Evolutionary conservation across 1,140 invertebrate genomes (phyloP).

Genomic region (Leptinotarsa texana): DNA sequence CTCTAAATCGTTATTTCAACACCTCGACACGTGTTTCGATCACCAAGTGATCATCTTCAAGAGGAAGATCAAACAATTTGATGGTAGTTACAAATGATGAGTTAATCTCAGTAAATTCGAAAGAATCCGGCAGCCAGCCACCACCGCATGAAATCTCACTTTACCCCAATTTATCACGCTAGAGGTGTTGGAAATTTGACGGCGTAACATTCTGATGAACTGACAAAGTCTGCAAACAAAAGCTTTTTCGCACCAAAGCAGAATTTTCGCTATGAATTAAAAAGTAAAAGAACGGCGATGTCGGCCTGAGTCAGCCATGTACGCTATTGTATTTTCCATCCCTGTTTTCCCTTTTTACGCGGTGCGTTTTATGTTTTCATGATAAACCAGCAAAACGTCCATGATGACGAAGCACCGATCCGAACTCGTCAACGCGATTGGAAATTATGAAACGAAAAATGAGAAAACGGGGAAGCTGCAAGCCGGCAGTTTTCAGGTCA

Average conservation of each 20-base stretch:
- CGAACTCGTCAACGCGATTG: background rate
- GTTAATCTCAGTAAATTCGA: background rate
- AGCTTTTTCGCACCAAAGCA: background rate
- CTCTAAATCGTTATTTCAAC: no score
- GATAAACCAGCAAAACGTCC: background rate
- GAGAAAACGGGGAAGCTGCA: no score
- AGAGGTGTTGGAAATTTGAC: background rate
- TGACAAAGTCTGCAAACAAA: background rate
- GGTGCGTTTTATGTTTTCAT: constrained; percentile 1
- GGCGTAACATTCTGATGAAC: background rate
- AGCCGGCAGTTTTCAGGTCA: no score
- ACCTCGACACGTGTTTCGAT: no score
- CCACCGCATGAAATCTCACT: background rate
- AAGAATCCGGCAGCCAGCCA: background rate
- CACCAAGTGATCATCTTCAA: no score
- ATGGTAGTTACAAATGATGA: background rate
- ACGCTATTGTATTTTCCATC: background rate
- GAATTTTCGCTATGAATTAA: constrained; percentile 1
- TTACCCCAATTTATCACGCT: background rate
- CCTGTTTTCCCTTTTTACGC: background rate
- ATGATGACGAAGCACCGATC: background rate
- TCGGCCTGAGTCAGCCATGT: background rate
- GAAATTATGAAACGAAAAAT: background rate
- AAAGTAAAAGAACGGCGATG: constrained; percentile 8
- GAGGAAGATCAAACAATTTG: no score